phyloP scores from a whole-genome alignment of 2,113 vertebrate species.

The Engystomops pustulosus region DNA sequence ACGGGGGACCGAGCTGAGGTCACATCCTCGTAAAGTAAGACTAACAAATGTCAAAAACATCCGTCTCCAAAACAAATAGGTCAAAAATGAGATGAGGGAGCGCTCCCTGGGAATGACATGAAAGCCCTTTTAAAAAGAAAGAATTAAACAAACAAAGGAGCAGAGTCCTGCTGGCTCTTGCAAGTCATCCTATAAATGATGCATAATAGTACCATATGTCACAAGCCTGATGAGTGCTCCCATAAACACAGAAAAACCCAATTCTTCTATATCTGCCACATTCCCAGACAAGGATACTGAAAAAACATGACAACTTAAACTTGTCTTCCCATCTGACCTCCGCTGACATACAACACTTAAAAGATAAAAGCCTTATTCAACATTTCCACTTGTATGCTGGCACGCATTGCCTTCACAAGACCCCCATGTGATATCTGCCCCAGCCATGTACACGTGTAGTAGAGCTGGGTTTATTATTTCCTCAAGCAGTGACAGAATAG shows the following conservation, averaged over 20 bases:
- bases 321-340: conserved; percentile 10
- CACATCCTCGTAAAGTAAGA: not conserved
- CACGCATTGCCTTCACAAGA: not conserved
- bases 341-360: not conserved
- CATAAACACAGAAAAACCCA: not conserved
- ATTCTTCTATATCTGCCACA: not conserved
- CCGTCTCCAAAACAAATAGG: conserved; percentile 27
- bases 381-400: not conserved
- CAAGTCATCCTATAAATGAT: conserved; percentile 31
- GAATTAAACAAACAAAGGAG: not conserved
- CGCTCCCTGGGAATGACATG: conserved; percentile 21
- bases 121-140: conserved; percentile 40
- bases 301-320: conserved; percentile 1
- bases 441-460: not conserved
- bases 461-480: not conserved
- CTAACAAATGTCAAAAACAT: conserved; percentile 26
- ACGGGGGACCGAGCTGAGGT: not conserved
- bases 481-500: no score
- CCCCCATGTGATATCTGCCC: not conserved
- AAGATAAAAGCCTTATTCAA: not conserved
- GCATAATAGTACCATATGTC: conserved; percentile 36
- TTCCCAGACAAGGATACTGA: not conserved
- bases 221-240: not conserved
- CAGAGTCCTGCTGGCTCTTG: not conserved
- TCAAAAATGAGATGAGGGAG: conserved; percentile 4